Base-by-base conservation (phyloP, 2,113 vertebrate genomes). In the Sinocyclocheilus rhinocerous region DNA sequence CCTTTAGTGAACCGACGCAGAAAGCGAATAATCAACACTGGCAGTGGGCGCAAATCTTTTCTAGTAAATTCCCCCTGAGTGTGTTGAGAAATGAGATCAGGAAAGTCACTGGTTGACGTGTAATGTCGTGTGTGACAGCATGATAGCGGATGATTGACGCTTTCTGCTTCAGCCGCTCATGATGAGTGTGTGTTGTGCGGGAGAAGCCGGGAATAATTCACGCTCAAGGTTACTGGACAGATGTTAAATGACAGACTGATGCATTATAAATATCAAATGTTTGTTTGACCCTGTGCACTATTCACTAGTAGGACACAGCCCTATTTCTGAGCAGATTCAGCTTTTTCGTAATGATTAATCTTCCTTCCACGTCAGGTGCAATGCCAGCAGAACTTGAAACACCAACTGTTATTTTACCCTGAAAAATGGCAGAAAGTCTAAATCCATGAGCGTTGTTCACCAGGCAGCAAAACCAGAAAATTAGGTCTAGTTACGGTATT, bases 171-270 rank as follows among this genome's bases (percentile, higher is more conserved):
- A 59, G 29, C 26, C 4, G 8, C 24, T 55, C 16, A 8, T 39
- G 20, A 79, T 79, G 52, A 33, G 57, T 59, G 76, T 79, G 52
- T 36, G 20, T 79, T 55, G 18, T 16, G n/a, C 4, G 4, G 45
- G 24, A 77, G 76, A 57, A 36, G 6, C 20, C 22, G 11, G 29
- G 29, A 36, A 70, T 70, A 39, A 36, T 39, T 79, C 18, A 59
- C 39, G 52, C 26, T 59, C 52, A 79, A 7, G 48, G 48, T 79
- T 39, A 36, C 52, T 59, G 52, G 55, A 79, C n/a, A 11, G 76
- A 33, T 59, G 29, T 39, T 79, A 59, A 79, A 79, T 59, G 50
- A 57, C 50, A 22, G 26, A 77, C 50, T 22, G 76, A 77, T 78
- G 50, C 16, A 70, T 57, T 77, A 20, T 77, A 57, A 55, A 77